phyloP scores from a whole-genome alignment of 2,888 invertebrate genomes.

The Malacosoma neustria region DNA sequence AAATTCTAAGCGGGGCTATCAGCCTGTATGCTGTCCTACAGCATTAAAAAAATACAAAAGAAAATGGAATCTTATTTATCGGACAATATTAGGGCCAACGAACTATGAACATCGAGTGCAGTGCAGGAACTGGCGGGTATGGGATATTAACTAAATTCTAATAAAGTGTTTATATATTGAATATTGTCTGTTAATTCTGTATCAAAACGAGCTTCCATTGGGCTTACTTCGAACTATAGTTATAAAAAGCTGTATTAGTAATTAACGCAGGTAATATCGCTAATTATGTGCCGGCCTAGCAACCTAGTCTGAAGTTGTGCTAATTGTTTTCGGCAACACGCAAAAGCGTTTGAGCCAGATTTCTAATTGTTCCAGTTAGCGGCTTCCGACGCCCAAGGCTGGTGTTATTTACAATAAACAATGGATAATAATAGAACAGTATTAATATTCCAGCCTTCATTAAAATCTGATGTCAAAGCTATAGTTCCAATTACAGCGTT shows the following conservation, averaged over 20 bases:
- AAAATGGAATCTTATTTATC: no score
- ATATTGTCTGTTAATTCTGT: no score
- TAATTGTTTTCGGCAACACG: constrained; percentile 60
- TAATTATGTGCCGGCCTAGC: constrained; percentile 40
- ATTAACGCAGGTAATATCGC: constrained; percentile 32
- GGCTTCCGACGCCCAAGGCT: constrained; percentile 31
- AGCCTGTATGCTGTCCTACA: no score
- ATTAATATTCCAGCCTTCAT: constrained; percentile 24
- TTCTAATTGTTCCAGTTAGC: constrained; percentile 60
- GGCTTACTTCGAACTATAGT: no score
- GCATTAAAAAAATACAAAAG: no score
- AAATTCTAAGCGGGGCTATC: no score
- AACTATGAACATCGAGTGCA: no score
- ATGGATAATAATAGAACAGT: constrained; percentile 29
- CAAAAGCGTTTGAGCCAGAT: constrained; percentile 47
- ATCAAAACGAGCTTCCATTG: no score
- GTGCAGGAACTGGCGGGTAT: no score
- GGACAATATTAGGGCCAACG: no score
- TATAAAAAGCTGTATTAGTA: constrained; percentile 14
- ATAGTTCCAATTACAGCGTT: constrained; percentile 10
- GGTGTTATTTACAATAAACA: constrained; percentile 33
- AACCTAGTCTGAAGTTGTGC: constrained; percentile 37
- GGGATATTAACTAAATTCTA: no score
- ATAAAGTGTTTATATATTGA: no score
- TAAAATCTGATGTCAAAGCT: constrained; percentile 14